These are phyloP conservation scores for Elymnias hypermnestra DNA, from an alignment of 1,140 invertebrate genomes.

Conservation along the genomic window DNA sequence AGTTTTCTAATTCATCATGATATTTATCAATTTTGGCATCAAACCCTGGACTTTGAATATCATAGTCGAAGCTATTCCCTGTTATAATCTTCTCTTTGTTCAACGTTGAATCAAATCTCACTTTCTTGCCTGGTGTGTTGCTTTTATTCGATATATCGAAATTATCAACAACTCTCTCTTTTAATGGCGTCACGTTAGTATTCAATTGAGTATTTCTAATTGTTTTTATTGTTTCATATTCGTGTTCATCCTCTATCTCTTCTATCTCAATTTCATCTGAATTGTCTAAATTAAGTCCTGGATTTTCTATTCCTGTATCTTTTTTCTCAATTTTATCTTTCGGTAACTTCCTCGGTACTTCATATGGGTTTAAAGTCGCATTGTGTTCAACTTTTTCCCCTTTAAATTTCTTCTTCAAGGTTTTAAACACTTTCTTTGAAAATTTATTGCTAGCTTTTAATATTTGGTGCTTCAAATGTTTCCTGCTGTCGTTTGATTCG, in stretches of 20 bases:
- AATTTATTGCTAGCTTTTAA: constrained; percentile 62
- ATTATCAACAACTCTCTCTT: constrained; percentile 43
- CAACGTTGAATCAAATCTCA: constrained; percentile 70
- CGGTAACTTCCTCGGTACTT: constrained; percentile 58
- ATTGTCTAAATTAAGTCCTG: constrained; percentile 62
- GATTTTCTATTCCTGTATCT: constrained; percentile 64
- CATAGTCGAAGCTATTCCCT: constrained; percentile 68
- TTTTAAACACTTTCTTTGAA: constrained; percentile 69
- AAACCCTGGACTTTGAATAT: constrained; percentile 59
- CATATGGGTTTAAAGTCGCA: constrained; percentile 61
- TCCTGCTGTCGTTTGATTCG: constrained; percentile 53
- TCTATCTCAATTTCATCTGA: constrained; percentile 72
- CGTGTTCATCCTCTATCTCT: constrained; percentile 57
- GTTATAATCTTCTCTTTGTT: constrained; percentile 72
- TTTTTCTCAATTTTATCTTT: constrained; percentile 44
- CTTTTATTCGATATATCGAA: constrained; percentile 43
- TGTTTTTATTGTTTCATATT: constrained; percentile 66
- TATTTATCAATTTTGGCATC: constrained; percentile 69
- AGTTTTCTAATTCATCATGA: constrained; percentile 73
- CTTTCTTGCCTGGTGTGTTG: constrained; percentile 62
- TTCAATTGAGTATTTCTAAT: constrained; percentile 58
- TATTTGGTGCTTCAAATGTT: constrained; percentile 47
- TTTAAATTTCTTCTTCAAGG: constrained; percentile 70
- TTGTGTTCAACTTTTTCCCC: constrained; percentile 57
- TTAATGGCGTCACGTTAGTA: constrained; percentile 62